phyloP scores from a whole-genome alignment of 1,140 invertebrate species.

The Cecropterus lyciades region DNA sequence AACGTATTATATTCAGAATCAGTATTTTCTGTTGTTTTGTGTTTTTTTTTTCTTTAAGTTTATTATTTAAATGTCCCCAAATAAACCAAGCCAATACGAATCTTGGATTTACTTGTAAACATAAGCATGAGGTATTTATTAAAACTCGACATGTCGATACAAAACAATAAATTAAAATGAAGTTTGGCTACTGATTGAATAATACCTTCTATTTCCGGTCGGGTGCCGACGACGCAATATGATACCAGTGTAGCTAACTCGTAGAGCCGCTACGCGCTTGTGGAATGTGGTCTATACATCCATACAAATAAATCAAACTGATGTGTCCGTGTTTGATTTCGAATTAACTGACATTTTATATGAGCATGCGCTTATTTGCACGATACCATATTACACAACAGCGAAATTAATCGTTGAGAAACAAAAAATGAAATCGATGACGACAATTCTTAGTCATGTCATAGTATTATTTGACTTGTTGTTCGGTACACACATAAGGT shows the following conservation, averaged over 20 bases:
- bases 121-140: not conserved
- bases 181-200: conserved; percentile 8
- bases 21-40: too few relatives aligned
- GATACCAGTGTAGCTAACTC: conserved; percentile 8
- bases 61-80: too few relatives aligned
- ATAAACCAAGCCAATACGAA: not conserved
- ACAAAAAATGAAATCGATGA: too few relatives aligned
- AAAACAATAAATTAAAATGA: conserved; percentile 3
- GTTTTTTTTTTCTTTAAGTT: too few relatives aligned
- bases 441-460: too few relatives aligned
- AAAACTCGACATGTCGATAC: not conserved
- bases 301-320: not conserved
- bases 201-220: conserved; percentile 9
- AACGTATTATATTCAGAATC: too few relatives aligned
- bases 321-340: not conserved
- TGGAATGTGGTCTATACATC: not conserved
- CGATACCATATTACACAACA: not conserved
- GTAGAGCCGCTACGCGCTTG: conserved; percentile 18
- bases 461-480: too few relatives aligned
- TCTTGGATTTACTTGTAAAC: not conserved
- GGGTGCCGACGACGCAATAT: not conserved
- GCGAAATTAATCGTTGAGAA: too few relatives aligned
- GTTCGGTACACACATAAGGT: too few relatives aligned
- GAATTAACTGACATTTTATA: not conserved
- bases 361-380: not conserved